These are phyloP conservation scores for Myrmecophaga tridactyla DNA, from an alignment of 2,113 vertebrate genomes.

Conservation along the genomic window DNA sequence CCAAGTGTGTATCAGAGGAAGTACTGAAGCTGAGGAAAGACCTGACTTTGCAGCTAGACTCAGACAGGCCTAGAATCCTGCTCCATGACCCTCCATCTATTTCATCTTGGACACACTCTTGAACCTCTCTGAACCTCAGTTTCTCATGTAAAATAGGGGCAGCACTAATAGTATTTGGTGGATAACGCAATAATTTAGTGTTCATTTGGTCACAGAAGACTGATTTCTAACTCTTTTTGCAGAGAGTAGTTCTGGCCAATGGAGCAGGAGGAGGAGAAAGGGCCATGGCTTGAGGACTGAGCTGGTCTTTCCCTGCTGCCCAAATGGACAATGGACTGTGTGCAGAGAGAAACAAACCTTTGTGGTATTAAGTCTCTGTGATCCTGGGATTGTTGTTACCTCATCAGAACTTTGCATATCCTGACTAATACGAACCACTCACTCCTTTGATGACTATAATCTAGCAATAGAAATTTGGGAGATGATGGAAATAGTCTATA, in stretches of 20 bases:
- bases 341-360: neutral
- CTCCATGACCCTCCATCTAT: neutral
- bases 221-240: neutral
- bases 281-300: neutral
- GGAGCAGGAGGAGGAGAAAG: neutral
- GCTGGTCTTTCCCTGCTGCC: neutral
- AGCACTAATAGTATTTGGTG: neutral
- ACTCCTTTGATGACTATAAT: neutral
- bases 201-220: neutral
- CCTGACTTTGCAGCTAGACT: neutral
- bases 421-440: neutral
- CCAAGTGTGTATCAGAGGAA: too few species aligned
- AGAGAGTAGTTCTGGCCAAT: too few species aligned
- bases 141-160: neutral
- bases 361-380: neutral
- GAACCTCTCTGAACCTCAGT: neutral
- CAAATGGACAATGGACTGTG: too few species aligned
- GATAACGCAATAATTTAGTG: neutral
- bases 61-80: neutral
- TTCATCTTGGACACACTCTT: neutral
- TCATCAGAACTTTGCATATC: neutral
- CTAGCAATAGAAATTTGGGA: neutral
- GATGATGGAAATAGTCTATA: neutral
- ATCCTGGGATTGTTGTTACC: fast-evolving
- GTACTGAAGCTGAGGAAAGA: neutral